Evolutionary conservation across 2,113 vertebrate species (phyloP), one percentile per base, ranked within the genome.

Genomic region (Gorsachius goisagi): DNA sequence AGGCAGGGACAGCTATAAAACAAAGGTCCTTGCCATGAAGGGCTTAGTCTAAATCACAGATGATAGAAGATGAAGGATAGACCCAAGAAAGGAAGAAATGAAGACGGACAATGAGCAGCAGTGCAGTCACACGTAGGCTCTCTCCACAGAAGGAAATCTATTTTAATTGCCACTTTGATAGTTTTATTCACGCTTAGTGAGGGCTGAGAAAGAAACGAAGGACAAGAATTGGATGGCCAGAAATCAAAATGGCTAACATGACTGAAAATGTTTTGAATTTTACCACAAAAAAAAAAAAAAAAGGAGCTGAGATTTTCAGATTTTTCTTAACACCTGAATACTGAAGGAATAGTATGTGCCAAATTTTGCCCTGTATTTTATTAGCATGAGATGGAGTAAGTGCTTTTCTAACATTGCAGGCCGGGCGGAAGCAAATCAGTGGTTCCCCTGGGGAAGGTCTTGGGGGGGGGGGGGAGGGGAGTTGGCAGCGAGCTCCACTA

Each of bases 401-500:
- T 56, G 16, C n/a, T 68, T 87, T 91, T 66, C n/a, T 69, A 73
- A 79, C 33, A 53, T 1, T 74, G 58, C 35, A 39, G 71, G 37
- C 88, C 7, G 10, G 67, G 62, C 5, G 4, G 88, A 91, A 88
- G 71, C 45, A 63, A 76, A 91, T 89, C 58, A 21, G 85, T 52
- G 35, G 63, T 33, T 85, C 62, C 85, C 81, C 58, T 71, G 66
- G 66, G 71, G 74, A 91, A 89, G 49, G 69, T 88, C 69, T 60
- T 92, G 95, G 93, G 93, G 93, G 96, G 85, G 87, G 95, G 95
- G 93, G 93, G 93, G 96, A 88, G 87, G 95, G 94, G 88, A 87
- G 41, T 14, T 95, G 95, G 93, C 94, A 94, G 71, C 3, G 37
- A 95, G 67, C 55, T 80, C 72, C 35, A 83, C 56, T 11, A 3